Evolutionary conservation across 2,113 vertebrate species (phyloP).

Genomic region (Plectropomus leopardus): DNA sequence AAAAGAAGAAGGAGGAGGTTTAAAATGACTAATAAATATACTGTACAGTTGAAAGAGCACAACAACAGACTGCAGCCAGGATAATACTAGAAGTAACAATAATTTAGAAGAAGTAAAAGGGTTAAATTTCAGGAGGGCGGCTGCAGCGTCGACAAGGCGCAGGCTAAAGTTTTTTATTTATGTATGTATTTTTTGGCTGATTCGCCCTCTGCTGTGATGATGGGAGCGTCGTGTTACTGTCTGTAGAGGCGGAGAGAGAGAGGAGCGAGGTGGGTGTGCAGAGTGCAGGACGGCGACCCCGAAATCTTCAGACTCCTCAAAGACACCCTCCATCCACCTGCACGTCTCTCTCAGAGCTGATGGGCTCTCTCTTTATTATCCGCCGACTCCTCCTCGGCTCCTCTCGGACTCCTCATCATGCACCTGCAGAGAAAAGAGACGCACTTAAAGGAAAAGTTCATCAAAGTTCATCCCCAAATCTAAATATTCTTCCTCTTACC

Average conservation of each 20-base stretch:
- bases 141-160: slow-evolving; percentile 12
- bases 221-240: slow-evolving; percentile 23
- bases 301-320: slow-evolving; percentile 38
- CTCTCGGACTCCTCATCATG: neutral
- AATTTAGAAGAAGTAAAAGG: slow-evolving; percentile 4
- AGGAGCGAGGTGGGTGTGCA: slow-evolving; percentile 38
- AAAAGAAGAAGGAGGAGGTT: slow-evolving; percentile 51
- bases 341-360: slow-evolving; percentile 52
- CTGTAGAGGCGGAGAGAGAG: slow-evolving; percentile 47
- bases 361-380: slow-evolving; percentile 8
- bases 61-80: slow-evolving; percentile 66
- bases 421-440: slow-evolving; percentile 15
- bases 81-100: slow-evolving; percentile 52
- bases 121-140: neutral
- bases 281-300: slow-evolving; percentile 19
- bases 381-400: slow-evolving; percentile 5
- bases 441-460: too few species aligned
- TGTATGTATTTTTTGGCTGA: neutral
- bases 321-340: slow-evolving; percentile 59
- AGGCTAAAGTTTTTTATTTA: slow-evolving; percentile 24
- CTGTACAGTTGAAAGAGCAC: slow-evolving; percentile 80
- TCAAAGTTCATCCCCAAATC: too few species aligned
- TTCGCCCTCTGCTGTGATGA: slow-evolving; percentile 17
- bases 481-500: too few species aligned
- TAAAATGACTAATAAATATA: slow-evolving; percentile 73